Evolutionary conservation across 2,113 vertebrate species (phyloP).

Genomic region (Oncorhynchus keta): DNA sequence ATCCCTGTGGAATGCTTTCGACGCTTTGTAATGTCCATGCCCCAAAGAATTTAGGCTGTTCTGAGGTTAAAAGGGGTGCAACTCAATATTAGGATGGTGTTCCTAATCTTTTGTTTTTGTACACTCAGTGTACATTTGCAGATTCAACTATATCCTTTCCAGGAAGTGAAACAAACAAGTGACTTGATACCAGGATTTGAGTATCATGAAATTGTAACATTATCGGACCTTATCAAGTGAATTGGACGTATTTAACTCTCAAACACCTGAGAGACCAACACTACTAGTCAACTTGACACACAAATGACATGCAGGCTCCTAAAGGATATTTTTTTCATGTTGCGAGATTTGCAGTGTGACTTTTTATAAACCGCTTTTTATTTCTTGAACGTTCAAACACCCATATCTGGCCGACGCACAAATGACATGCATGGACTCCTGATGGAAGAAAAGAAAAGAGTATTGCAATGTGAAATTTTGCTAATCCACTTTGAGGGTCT

Average conservation of each 20-base stretch:
- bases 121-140: no score
- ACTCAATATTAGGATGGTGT: no score
- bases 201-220: neutral
- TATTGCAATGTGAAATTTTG: neutral
- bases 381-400: neutral
- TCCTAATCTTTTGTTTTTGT: no score
- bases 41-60: no score
- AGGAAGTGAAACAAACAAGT: neutral
- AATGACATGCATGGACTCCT: constrained; percentile 7
- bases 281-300: neutral
- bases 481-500: constrained; percentile 11
- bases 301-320: constrained; percentile 10
- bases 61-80: no score
- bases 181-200: neutral
- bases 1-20: no score
- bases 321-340: neutral
- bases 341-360: no score
- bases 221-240: neutral
- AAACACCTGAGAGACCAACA: neutral
- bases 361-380: no score
- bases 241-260: neutral
- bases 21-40: no score
- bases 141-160: no score
- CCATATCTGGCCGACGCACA: constrained; percentile 1
- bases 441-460: neutral